Evolutionary conservation across 2,797 vertebrate genomes (phyloP).

Genomic region (Streptopelia turtur): DNA sequence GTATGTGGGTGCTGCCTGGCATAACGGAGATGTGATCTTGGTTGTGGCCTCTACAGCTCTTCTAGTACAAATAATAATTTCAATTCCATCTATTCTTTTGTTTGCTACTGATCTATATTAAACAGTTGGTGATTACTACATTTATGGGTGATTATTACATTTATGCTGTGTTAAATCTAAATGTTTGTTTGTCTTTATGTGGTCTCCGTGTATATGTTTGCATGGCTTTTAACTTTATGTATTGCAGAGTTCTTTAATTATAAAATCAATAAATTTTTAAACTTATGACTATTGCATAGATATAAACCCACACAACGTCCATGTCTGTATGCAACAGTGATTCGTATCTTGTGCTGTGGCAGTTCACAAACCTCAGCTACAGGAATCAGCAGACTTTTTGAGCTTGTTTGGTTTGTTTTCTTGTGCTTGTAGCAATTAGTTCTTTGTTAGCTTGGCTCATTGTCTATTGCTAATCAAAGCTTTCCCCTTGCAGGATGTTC

Average conservation of each 20-base stretch:
- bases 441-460: not conserved
- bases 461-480: not conserved
- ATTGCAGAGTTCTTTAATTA: slow-evolving; percentile 58
- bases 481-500: not conserved
- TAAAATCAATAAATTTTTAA: slow-evolving; percentile 54
- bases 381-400: not conserved
- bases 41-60: slow-evolving; percentile 46
- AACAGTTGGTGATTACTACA: slow-evolving; percentile 64
- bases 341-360: not conserved
- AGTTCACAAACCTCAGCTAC: not conserved
- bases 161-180: slow-evolving; percentile 58
- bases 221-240: slow-evolving; percentile 51
- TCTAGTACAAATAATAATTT: slow-evolving; percentile 67
- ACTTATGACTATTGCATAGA: not conserved
- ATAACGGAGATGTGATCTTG: slow-evolving; percentile 3
- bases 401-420: not conserved
- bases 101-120: slow-evolving; percentile 66
- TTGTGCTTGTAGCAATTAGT: not conserved
- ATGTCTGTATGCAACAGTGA: not conserved
- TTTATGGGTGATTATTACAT: slow-evolving; percentile 69
- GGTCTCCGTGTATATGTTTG: slow-evolving; percentile 29
- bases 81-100: slow-evolving; percentile 65
- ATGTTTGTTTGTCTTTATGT: slow-evolving; percentile 67
- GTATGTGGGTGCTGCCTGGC: slow-evolving; percentile 9
- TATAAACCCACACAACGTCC: not conserved